Evolutionary conservation across 2,888 invertebrate genomes (phyloP).

Genomic region (Zygothrica quintamaculata): DNA sequence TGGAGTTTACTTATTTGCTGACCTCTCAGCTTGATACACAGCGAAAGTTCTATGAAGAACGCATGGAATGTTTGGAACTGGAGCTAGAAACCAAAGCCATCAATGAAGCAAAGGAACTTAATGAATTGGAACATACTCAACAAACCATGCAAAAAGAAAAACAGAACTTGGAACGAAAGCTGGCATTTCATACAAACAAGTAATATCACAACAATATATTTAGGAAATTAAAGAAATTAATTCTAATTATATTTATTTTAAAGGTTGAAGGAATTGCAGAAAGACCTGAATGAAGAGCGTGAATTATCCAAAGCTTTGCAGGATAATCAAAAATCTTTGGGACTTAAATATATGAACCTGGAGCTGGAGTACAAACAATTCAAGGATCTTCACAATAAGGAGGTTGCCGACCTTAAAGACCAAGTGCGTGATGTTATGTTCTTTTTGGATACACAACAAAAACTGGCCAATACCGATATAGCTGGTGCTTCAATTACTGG

Average conservation of each 20-base stretch:
- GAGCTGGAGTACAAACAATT: constrained; percentile 86
- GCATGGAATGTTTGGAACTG: constrained; percentile 86
- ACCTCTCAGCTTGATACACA: constrained; percentile 98
- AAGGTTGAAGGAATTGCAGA: constrained; percentile 88
- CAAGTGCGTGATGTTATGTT: constrained; percentile 99
- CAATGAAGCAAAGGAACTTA: constrained; percentile 85
- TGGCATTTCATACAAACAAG: constrained; percentile 87
- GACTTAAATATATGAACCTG: constrained; percentile 86
- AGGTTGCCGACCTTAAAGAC: constrained; percentile 94
- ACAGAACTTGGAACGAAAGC: constrained; percentile 89
- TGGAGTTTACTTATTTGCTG: constrained; percentile 98
- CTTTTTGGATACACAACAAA: constrained; percentile 93
- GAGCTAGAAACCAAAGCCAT: constrained; percentile 87
- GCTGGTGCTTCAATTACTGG: constrained; percentile 82
- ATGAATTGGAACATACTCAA: constrained; percentile 85
- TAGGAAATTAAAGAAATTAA: no score
- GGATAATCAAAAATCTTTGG: constrained; percentile 91
- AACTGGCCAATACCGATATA: constrained; percentile 83
- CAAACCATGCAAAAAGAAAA: constrained; percentile 88
- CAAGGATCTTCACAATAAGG: constrained; percentile 87
- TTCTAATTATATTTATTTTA: no score
- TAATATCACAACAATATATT: no score
- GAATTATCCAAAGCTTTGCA: constrained; percentile 92
- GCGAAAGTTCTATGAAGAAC: constrained; percentile 95
- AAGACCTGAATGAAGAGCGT: constrained; percentile 92